Evolutionary conservation across 2,888 invertebrate species (phyloP), one percentile per base, ranked within the genome.

Genomic region (Baronia brevicornis): DNA sequence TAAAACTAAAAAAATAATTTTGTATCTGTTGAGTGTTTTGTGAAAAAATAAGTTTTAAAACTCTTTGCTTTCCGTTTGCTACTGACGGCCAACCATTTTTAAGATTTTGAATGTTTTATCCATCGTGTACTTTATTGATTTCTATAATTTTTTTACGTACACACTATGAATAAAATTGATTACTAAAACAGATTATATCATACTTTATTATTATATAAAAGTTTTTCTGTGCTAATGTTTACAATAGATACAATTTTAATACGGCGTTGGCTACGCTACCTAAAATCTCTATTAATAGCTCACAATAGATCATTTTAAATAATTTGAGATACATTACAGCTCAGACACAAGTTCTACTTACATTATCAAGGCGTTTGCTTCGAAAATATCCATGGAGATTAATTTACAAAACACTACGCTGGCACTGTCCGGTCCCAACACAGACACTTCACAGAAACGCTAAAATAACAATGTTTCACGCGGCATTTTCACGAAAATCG

Each of bases 391-490:
- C 66, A 62, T 44, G 9, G 29, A 22, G 15, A 41, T 26, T 14
- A 24, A 33, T 26, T 38, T 30, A 8, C 28, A 22, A 23, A 27
- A 25, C 34, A 31, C 33, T 19, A 10, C 3, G 15, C 11, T 21
- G 5, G 20, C 35, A 20, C 45, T 29, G n/a, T 11, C 38, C 38
- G 41, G 43, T 38, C 44, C 41, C 40, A 37, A 36, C 63, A 60
- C 60, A 43, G 36, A 47, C 69, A 72, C 69, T 55, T 50, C 64
- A 65, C 61, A 57, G 53, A 54, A 55, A 28, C 31, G 44, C 47
- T 23, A 43, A 65, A 69, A 69, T 60, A 48, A 43, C 48, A 49
- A 41, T 43, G 41, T 46, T 40, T 39, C 41, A 43, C 37, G 26
- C 25, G 2, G 45, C 43, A 43, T 60, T 58, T 51, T 28, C 21